These are phyloP conservation scores for Phanerotoma sp. DNA, from an alignment of 2,888 invertebrate genomes.

Conservation along the genomic window DNA sequence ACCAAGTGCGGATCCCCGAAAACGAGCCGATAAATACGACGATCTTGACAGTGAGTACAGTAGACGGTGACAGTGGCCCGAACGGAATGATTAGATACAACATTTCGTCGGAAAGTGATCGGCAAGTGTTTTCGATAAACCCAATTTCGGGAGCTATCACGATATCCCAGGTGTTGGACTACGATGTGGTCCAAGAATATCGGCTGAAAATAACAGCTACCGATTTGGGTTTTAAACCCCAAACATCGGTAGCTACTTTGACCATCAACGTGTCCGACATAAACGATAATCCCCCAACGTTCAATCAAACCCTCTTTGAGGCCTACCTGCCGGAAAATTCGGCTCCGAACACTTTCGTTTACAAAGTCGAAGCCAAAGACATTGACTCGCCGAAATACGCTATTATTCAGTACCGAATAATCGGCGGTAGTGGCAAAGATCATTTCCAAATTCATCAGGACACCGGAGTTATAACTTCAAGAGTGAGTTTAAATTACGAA, in stretches of 20 bases:
- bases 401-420: constrained; percentile 78
- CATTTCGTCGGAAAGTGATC: constrained; percentile 81
- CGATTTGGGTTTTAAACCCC: constrained; percentile 82
- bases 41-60: constrained; percentile 81
- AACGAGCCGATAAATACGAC: constrained; percentile 85
- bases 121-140: constrained; percentile 79
- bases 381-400: constrained; percentile 87
- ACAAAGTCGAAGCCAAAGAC: constrained; percentile 72
- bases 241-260: constrained; percentile 75
- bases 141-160: constrained; percentile 76
- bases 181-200: constrained; percentile 82
- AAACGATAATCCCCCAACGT: constrained; percentile 89
- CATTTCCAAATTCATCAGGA: constrained; percentile 76
- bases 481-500: constrained; percentile 84
- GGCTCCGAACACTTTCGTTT: constrained; percentile 73
- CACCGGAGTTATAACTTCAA: constrained; percentile 75
- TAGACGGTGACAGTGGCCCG: constrained; percentile 83
- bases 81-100: constrained; percentile 86
- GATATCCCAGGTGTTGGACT: constrained; percentile 80
- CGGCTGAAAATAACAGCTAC: constrained; percentile 83
- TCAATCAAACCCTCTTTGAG: constrained; percentile 75
- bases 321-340: constrained; percentile 84
- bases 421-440: constrained; percentile 73
- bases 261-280: constrained; percentile 88
- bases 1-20: constrained; percentile 89